A percentile compares a stretch with the other conserved stretches of the same genome.
Evolutionary conservation across 2,113 vertebrate species (phyloP).

Genomic region (Ammodytes dubius): DNA sequence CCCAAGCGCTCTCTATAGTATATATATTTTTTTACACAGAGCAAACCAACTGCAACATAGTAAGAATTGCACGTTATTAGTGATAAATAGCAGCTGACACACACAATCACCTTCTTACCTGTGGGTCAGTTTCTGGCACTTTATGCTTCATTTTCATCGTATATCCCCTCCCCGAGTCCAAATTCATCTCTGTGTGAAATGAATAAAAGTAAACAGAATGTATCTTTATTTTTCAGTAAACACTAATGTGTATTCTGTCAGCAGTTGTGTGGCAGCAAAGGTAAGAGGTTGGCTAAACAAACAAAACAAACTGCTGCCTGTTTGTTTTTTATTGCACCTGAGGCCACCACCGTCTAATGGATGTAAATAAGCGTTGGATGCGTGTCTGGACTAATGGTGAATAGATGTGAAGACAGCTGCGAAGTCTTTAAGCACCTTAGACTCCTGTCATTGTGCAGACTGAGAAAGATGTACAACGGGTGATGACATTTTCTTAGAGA

Average conservation of each 20-base stretch:
- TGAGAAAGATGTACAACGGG: slow-evolving; percentile 27
- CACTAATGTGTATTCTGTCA: slow-evolving; percentile 36
- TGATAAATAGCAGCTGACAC: background rate
- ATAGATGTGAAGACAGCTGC: slow-evolving; percentile 45
- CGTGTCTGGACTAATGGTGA: slow-evolving; percentile 35
- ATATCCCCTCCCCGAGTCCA: slow-evolving; percentile 6
- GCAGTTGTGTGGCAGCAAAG: slow-evolving; percentile 26
- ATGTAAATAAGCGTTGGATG: slow-evolving; percentile 32
- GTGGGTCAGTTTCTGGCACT: slow-evolving; percentile 14
- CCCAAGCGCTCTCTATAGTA: background rate
- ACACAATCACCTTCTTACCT: slow-evolving; percentile 40
- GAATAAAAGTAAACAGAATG: slow-evolving; percentile 24
- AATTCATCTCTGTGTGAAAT: slow-evolving; percentile 35
- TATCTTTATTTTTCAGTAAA: slow-evolving; percentile 29
- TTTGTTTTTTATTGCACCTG: slow-evolving; percentile 31
- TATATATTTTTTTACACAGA: background rate
- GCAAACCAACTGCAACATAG: background rate
- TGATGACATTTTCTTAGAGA: slow-evolving; percentile 21
- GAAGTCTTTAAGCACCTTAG: slow-evolving; percentile 48
- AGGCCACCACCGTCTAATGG: slow-evolving; percentile 41
- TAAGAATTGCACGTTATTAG: background rate
- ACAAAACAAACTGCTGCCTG: slow-evolving; percentile 51
- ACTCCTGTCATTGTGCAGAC: slow-evolving; percentile 32
- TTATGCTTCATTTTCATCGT: slow-evolving; percentile 9
- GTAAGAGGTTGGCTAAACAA: slow-evolving; percentile 49